Conservation (phyloP, 1,140 invertebrate species). For the Sminthurinus signatus region DNA sequence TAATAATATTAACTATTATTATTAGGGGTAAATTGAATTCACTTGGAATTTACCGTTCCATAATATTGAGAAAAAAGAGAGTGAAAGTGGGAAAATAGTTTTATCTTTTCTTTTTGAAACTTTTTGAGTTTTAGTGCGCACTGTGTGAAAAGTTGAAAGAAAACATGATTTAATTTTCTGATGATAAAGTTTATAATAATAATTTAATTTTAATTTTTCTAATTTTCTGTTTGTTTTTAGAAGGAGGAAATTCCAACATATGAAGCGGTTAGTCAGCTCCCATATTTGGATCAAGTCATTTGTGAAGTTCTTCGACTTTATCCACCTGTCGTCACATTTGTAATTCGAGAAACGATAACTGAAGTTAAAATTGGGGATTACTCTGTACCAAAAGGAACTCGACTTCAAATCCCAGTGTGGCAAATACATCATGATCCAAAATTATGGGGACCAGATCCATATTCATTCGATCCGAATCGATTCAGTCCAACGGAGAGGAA, state of each 20-base stretch:
- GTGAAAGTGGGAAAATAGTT: too few relatives aligned
- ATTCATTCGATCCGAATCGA: constrained; percentile 53
- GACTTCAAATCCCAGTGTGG: constrained; percentile 31
- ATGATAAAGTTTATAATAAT: too few relatives aligned
- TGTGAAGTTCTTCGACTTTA: constrained; percentile 28
- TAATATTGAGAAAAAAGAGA: too few relatives aligned
- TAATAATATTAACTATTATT: too few relatives aligned
- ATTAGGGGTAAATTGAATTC: too few relatives aligned
- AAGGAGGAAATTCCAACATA: constrained; percentile 17
- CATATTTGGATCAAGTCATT: constrained; percentile 31
- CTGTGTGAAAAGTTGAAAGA: too few relatives aligned
- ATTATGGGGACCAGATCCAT: constrained; percentile 34
- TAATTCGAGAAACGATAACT: constrained; percentile 1
- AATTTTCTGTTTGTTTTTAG: too few relatives aligned
- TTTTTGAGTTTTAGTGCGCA: too few relatives aligned
- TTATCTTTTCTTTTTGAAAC: too few relatives aligned
- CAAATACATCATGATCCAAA: constrained; percentile 51
- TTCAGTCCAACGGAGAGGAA: constrained; percentile 48
- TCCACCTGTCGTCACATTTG: constrained; percentile 25
- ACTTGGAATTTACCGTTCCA: too few relatives aligned
- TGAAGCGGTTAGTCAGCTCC: constrained; percentile 20
- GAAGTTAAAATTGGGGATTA: constrained; percentile 16
- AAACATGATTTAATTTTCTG: too few relatives aligned
- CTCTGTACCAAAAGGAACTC: constrained; percentile 31
- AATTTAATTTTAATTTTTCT: too few relatives aligned